phyloP scores from a whole-genome alignment of 2,888 invertebrate species.

The Steinernema carpocapsae region DNA sequence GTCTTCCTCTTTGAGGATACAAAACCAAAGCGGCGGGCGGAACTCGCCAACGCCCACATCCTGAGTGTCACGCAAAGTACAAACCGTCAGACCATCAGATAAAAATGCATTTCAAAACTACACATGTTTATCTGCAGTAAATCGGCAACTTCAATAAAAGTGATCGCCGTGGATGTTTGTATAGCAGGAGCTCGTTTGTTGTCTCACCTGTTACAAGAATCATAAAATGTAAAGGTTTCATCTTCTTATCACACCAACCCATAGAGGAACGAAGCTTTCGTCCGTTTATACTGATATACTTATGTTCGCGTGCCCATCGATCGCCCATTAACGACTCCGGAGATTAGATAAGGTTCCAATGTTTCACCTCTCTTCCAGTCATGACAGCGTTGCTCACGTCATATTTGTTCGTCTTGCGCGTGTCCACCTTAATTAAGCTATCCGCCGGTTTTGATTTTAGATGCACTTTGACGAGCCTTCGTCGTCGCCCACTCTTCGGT shows the following conservation, averaged over 20 bases:
- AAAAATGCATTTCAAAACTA: too few relatives aligned
- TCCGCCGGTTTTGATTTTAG: constrained; percentile 5
- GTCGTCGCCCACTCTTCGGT: neutral
- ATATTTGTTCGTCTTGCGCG: neutral
- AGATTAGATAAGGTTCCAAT: constrained; percentile 23
- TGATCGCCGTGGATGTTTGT: too few relatives aligned
- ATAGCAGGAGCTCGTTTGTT: neutral
- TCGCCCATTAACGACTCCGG: constrained; percentile 18
- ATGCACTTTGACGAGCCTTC: constrained; percentile 24
- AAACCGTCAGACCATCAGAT: too few relatives aligned
- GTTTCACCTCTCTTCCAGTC: neutral
- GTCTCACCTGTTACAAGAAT: constrained; percentile 2
- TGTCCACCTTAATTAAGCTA: neutral
- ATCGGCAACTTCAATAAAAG: too few relatives aligned
- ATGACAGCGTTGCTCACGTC: neutral
- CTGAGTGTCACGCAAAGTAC: neutral
- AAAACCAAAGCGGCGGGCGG: neutral
- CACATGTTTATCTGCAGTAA: too few relatives aligned
- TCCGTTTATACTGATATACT: neutral
- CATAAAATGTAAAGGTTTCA: constrained; percentile 1
- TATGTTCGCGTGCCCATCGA: constrained; percentile 16
- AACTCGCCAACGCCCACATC: neutral
- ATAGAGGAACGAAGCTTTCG: neutral
- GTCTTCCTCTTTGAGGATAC: constrained; percentile 16
- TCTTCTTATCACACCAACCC: constrained; percentile 2